Base-by-base conservation (phyloP, 1,140 invertebrate species). In the Procambarus clarkii region DNA sequence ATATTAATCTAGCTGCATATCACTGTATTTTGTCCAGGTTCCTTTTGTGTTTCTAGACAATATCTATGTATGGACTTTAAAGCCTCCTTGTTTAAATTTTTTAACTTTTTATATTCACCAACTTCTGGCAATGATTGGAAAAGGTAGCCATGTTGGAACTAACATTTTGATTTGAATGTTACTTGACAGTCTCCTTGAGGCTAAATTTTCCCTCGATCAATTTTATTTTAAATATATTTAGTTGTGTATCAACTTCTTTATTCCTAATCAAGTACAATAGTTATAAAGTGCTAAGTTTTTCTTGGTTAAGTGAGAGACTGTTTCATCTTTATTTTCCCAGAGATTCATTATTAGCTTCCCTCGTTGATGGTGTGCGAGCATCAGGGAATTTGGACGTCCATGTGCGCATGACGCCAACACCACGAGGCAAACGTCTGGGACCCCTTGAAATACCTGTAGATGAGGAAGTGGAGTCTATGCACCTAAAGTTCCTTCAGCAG, bases 311-410 rank as follows among this genome's bases (percentile, higher is more conserved):
- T 18, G 18, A 64, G 18, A 4, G 18, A 15, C 15, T 64, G 18
- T 21, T 48, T 76, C 15, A 45, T 58, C 15, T 82, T 48, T 81
- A 58, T 77, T 87, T 85, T 24, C 46, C 50, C 92, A 97, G 99
- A 93, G 99, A 99, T 95, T 97, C 98, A 0, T 94, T 99, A 79
- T 94, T 99, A 79, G 98, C 99, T 1, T 99, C 99, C 5, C 94
- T 99, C 18, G 94, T 99, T 89, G 99, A 99, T 95, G 98, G 98
- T 76, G 98, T 99, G 15, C 95, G 99, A 93, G 98, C 98, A 24
- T 98, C 98, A 46, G 99, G 99, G 2, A 99, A 99, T 94, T 96
- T 97, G 93, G 98, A 99, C 95, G 97, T 99, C n/a, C 98, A 99
- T 95, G 97, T 99, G 3, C 97, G 97, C 94, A 98, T 98, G 95